phyloP scores from a whole-genome alignment of 2,113 vertebrate genomes.

The Actenoides hombroni region DNA sequence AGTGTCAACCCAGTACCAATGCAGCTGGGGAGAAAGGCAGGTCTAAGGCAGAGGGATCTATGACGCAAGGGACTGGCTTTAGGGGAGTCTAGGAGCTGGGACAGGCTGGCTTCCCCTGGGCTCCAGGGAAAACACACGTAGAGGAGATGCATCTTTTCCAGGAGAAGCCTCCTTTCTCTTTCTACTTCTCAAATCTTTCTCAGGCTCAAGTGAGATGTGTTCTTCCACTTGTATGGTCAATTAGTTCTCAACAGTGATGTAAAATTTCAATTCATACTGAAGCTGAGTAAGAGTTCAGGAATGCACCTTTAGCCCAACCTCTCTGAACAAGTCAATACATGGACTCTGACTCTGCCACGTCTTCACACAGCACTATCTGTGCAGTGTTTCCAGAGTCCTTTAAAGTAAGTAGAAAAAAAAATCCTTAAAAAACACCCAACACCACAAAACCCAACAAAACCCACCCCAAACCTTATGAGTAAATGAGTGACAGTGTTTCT shows the following conservation, averaged over 20 bases:
- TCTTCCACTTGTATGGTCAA: background rate
- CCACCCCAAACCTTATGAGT: background rate
- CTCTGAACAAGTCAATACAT: background rate
- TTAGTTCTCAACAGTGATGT: background rate
- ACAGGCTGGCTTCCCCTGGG: background rate
- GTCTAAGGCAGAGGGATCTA: background rate
- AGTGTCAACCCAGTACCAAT: rapidly evolving
- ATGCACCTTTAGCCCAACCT: background rate
- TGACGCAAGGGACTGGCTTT: background rate
- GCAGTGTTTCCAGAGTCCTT: background rate
- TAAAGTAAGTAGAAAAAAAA: background rate
- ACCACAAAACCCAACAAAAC: background rate
- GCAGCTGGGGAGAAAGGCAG: background rate
- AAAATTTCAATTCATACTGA: background rate
- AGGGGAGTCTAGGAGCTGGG: background rate
- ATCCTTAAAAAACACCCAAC: background rate
- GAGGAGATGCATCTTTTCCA: background rate
- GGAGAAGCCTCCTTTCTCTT: background rate
- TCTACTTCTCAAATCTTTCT: background rate
- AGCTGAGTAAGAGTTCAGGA: background rate
- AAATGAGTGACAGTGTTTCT: background rate
- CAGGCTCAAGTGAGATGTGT: background rate
- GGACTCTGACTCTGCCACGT: background rate
- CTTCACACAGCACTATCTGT: background rate
- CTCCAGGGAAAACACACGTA: background rate